These are phyloP conservation scores for Cheilosia urbana DNA, from an alignment of 2,888 invertebrate genomes.

Conservation along the genomic window DNA sequence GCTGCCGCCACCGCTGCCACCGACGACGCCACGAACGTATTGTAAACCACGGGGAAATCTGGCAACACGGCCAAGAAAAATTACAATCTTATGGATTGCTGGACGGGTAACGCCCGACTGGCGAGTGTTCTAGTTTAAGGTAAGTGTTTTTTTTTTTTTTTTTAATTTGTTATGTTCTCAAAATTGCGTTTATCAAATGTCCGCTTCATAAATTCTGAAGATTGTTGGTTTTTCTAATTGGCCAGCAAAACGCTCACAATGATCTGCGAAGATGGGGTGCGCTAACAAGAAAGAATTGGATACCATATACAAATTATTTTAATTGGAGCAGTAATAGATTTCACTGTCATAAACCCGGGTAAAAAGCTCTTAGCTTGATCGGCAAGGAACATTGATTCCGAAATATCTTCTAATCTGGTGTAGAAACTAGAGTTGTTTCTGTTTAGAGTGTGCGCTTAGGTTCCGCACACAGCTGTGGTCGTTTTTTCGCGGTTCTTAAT, in stretches of 20 bases:
- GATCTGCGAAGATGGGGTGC: too few species aligned
- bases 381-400: too few species aligned
- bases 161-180: not conserved
- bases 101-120: slow-evolving; percentile 85
- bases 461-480: too few species aligned
- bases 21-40: slow-evolving; percentile 57
- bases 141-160: slow-evolving; percentile 78
- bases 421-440: too few species aligned
- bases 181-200: not conserved
- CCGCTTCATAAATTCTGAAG: not conserved
- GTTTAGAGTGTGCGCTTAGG: too few species aligned
- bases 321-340: too few species aligned
- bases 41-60: slow-evolving; percentile 74
- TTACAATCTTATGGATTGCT: slow-evolving; percentile 84
- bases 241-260: too few species aligned
- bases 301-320: rapidly evolving
- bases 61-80: slow-evolving; percentile 82
- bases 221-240: not conserved
- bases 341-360: too few species aligned
- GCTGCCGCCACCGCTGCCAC: slow-evolving; percentile 71
- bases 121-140: slow-evolving; percentile 85
- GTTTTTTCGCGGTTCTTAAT: too few species aligned
- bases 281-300: too few species aligned
- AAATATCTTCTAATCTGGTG: too few species aligned
- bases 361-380: too few species aligned